Evolutionary conservation across 2,113 vertebrate genomes (phyloP).

Genomic region (Glareola pratincola): DNA sequence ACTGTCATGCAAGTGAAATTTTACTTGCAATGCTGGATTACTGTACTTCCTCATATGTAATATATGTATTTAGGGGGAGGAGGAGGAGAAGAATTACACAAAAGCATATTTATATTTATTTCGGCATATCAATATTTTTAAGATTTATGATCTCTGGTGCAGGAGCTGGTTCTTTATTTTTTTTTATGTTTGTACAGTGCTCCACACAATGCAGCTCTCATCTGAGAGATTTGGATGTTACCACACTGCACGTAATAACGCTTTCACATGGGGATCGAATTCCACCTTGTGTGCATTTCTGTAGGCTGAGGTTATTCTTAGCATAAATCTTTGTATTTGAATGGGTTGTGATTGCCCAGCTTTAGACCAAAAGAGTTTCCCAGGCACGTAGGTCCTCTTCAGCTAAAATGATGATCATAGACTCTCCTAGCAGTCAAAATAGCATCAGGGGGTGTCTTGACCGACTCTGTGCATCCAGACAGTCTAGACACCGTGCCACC

Average conservation of each 20-base stretch:
- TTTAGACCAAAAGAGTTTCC: background rate
- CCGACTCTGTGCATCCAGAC: background rate
- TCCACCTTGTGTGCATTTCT: background rate
- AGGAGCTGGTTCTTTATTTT: background rate
- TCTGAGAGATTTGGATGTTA: background rate
- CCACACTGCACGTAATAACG: background rate
- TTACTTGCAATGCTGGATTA: constrained; percentile 32
- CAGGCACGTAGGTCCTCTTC: background rate
- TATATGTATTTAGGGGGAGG: background rate
- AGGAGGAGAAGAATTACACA: background rate
- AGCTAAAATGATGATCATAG: background rate
- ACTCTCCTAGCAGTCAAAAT: background rate
- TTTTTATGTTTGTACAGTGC: background rate
- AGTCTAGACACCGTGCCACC: fast-evolving
- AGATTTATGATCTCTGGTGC: background rate
- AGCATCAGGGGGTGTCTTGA: background rate
- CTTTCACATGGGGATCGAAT: constrained; percentile 27
- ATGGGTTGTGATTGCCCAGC: background rate
- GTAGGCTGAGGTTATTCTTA: background rate
- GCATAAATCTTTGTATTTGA: background rate
- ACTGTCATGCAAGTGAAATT: constrained; percentile 29
- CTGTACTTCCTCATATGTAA: constrained; percentile 10
- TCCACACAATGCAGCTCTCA: background rate
- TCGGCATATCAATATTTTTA: background rate
- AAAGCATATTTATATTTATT: background rate